These are phyloP conservation scores for Cathartes aura DNA, from an alignment of 2,113 vertebrate species.

Conservation along the genomic window DNA sequence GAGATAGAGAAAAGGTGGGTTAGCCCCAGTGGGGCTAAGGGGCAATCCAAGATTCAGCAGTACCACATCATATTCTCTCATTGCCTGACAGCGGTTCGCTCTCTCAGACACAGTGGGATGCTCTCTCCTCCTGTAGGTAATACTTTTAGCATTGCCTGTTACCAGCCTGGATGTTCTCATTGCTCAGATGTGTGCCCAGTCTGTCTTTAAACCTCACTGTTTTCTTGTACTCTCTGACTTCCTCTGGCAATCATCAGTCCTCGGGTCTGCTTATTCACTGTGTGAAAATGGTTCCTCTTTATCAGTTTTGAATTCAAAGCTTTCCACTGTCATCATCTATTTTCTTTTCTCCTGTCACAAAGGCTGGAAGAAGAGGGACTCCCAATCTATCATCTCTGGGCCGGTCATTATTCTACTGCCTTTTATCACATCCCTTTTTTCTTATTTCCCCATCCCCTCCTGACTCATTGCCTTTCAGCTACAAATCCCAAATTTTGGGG, in stretches of 20 bases:
- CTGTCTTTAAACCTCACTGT: neutral
- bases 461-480: neutral
- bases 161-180: neutral
- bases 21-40: neutral
- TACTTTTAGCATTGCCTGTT: neutral
- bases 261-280: neutral
- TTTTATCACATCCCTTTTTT: neutral
- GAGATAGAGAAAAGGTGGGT: neutral
- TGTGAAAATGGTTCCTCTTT: neutral
- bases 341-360: neutral
- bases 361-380: neutral
- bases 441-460: neutral
- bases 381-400: neutral
- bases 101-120: neutral
- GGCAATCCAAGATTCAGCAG: neutral
- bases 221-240: neutral
- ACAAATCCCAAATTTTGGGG: neutral
- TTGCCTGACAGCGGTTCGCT: neutral
- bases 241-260: neutral
- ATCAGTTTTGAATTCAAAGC: neutral
- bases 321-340: neutral
- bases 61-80: neutral
- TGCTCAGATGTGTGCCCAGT: neutral
- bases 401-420: neutral
- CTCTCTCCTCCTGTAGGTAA: neutral